These are phyloP conservation scores for Dipodomys stephensi DNA, from an alignment of 2,113 vertebrate species.

Conservation along the genomic window DNA sequence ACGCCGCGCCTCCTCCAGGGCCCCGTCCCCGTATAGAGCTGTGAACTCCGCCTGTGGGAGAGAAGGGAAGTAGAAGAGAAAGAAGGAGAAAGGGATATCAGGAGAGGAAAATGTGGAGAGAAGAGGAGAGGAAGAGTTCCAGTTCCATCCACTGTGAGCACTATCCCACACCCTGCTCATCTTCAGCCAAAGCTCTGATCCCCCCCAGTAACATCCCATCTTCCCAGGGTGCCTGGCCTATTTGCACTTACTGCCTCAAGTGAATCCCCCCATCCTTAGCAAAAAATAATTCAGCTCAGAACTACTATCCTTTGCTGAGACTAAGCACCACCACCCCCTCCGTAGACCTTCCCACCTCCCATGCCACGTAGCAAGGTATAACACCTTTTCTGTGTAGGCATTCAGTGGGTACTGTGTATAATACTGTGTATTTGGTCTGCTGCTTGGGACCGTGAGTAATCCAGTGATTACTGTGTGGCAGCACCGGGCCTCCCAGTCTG, in stretches of 20 bases:
- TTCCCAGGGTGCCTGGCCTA: neutral
- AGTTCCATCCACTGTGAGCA: conserved; percentile 74
- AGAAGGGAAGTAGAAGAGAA: conserved; percentile 79
- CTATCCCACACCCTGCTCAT: conserved; percentile 64
- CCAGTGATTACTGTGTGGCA: conserved; percentile 57
- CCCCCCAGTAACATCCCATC: neutral
- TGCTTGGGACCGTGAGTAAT: conserved; percentile 64
- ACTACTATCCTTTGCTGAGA: conserved; percentile 46
- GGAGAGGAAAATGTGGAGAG: conserved; percentile 77
- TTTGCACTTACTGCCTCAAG: neutral
- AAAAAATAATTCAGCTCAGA: conserved; percentile 29
- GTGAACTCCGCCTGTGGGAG: conserved; percentile 85
- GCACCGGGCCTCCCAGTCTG: conserved; percentile 33
- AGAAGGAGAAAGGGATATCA: conserved; percentile 80
- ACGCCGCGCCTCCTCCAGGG: conserved; percentile 84
- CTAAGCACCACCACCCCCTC: neutral
- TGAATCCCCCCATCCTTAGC: neutral
- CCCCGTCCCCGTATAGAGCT: conserved; percentile 85
- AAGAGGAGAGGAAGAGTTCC: conserved; percentile 79
- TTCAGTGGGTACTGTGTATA: conserved; percentile 8
- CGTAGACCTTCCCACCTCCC: neutral
- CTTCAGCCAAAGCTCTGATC: conserved; percentile 36
- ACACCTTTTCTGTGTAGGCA: conserved; percentile 28
- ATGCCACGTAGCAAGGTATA: neutral
- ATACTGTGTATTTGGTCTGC: conserved; percentile 22